A percentile compares a stretch with the other conserved stretches of the same genome.
Evolutionary conservation across 2,797 vertebrate genomes (phyloP).

Genomic region (Coluber constrictor): DNA sequence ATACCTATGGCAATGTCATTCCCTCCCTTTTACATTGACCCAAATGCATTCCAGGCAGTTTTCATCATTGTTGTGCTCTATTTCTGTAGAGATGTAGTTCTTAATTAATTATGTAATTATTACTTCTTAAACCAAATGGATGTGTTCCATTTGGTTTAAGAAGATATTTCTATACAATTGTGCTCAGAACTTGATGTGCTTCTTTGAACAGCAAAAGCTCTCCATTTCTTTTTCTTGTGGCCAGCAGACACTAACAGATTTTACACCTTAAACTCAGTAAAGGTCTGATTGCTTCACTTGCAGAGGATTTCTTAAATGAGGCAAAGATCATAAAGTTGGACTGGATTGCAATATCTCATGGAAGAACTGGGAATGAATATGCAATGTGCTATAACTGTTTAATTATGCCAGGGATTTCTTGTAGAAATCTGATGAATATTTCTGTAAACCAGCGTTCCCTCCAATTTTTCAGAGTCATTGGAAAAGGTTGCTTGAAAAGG

Average conservation of each 20-base stretch:
- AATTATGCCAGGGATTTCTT: not conserved
- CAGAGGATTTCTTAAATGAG: not conserved
- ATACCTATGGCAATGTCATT: no score
- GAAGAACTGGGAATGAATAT: not conserved
- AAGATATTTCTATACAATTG: not conserved
- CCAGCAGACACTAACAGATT: not conserved
- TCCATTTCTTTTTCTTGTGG: not conserved
- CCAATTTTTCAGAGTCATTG: not conserved
- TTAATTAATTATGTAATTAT: no score
- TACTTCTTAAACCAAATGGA: no score
- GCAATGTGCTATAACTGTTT: not conserved
- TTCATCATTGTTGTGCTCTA: no score
- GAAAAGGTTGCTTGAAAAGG: not conserved
- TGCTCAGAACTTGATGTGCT: not conserved
- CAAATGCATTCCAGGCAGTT: no score
- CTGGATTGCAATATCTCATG: not conserved
- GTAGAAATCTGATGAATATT: not conserved
- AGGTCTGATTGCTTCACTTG: not conserved
- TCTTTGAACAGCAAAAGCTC: not conserved
- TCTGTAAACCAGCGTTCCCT: not conserved
- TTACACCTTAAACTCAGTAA: not conserved
- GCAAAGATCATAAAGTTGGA: not conserved
- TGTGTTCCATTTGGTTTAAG: not conserved
- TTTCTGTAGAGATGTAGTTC: no score
- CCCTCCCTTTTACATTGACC: no score